Evolutionary conservation across 2,888 invertebrate species (phyloP).

Genomic region (Cantharis nigra): DNA sequence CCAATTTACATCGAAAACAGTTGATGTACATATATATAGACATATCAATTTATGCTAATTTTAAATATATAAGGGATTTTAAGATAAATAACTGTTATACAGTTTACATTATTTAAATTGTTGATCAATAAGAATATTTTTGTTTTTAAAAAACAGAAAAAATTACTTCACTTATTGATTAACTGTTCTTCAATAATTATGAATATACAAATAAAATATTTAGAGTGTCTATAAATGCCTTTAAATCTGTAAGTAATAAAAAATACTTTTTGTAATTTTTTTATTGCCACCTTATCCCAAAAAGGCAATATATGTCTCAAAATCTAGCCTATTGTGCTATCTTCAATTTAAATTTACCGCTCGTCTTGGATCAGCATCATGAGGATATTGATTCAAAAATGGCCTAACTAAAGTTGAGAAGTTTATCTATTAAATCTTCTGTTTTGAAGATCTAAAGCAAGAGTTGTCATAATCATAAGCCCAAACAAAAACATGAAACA

Average conservation of each 20-base stretch:
- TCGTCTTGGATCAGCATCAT: no score
- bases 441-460: no score
- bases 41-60: constrained; percentile 15
- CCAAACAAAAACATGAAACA: no score
- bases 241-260: constrained; percentile 17
- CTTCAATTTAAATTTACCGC: no score
- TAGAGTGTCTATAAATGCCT: constrained; percentile 16
- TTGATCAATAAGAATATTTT: not conserved
- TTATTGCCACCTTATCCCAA: not conserved
- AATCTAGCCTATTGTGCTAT: no score
- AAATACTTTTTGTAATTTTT: constrained; percentile 3
- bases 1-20: not conserved
- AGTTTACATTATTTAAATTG: not conserved
- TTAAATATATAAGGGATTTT: constrained; percentile 4
- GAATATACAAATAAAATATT: constrained; percentile 7
- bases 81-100: constrained; percentile 8
- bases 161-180: not conserved
- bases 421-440: no score
- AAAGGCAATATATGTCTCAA: no score
- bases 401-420: no score
- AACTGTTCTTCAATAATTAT: not conserved
- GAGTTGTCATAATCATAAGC: no score
- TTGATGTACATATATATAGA: constrained; percentile 1
- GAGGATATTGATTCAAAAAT: no score
- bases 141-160: not conserved